These are phyloP conservation scores for Monopterus albus DNA, from an alignment of 2,113 vertebrate genomes.

Conservation along the genomic window DNA sequence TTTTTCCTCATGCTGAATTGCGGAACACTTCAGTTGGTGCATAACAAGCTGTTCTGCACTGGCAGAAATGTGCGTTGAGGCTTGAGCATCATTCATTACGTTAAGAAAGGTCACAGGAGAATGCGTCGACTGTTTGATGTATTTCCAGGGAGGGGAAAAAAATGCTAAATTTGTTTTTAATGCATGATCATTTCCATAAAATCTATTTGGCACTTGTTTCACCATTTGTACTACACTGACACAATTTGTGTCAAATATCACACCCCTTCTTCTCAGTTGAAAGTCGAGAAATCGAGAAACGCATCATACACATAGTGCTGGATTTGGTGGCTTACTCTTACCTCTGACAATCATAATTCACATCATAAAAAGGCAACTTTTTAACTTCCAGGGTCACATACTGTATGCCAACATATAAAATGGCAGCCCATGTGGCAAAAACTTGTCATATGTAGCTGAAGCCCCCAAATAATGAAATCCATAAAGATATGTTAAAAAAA, in stretches of 20 bases:
- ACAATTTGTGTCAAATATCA: background rate
- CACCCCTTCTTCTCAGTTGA: background rate
- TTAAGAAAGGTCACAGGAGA: background rate
- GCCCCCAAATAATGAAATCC: too few species aligned
- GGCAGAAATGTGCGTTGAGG: conserved; percentile 19
- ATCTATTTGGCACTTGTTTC: background rate
- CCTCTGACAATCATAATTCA: background rate
- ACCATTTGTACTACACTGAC: background rate
- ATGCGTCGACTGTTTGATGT: background rate
- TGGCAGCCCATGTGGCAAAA: background rate
- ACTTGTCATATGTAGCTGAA: too few species aligned
- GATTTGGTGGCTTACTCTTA: background rate
- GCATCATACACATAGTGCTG: too few species aligned
- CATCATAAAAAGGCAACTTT: background rate
- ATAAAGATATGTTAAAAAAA: too few species aligned
- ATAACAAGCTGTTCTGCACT: conserved; percentile 2
- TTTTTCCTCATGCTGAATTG: too few species aligned
- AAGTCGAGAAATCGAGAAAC: background rate
- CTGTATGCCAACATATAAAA: background rate
- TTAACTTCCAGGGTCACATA: background rate
- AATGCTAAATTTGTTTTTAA: background rate
- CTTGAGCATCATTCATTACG: conserved; percentile 4
- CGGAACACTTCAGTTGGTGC: conserved; percentile 14
- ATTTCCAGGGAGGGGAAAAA: too few species aligned
- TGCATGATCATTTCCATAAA: background rate